phyloP scores from a whole-genome alignment of 2,113 vertebrate genomes.

The Ochotona princeps region DNA sequence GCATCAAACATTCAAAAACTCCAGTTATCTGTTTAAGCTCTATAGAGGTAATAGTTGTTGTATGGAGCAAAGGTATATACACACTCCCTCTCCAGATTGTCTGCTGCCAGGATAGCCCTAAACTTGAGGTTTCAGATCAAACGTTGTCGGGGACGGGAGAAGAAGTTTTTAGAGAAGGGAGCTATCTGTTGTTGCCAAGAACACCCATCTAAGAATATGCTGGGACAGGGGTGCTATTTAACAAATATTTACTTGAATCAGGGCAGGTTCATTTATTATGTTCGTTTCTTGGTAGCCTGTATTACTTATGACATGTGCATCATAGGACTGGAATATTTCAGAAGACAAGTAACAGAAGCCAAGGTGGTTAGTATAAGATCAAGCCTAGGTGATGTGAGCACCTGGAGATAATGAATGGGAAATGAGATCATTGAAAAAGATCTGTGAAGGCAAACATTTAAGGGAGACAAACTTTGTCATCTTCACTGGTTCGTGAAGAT shows the following conservation, averaged over 20 bases:
- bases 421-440: background rate
- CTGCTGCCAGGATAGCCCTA: slow-evolving; percentile 27
- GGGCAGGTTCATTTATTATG: background rate
- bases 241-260: background rate
- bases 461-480: background rate
- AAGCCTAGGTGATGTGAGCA: background rate
- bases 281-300: background rate
- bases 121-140: background rate
- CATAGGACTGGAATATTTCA: background rate
- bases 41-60: background rate
- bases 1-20: background rate
- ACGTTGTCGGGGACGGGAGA: background rate
- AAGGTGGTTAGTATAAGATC: background rate
- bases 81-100: background rate
- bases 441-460: background rate
- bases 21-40: background rate
- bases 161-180: background rate
- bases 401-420: background rate
- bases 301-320: background rate
- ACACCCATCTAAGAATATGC: background rate
- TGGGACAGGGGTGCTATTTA: background rate
- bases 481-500: background rate
- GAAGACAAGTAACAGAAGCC: background rate
- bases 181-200: background rate
- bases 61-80: background rate